These are phyloP conservation scores for Neocrepidodera transversa DNA, from an alignment of 2,888 invertebrate genomes.

Conservation along the genomic window DNA sequence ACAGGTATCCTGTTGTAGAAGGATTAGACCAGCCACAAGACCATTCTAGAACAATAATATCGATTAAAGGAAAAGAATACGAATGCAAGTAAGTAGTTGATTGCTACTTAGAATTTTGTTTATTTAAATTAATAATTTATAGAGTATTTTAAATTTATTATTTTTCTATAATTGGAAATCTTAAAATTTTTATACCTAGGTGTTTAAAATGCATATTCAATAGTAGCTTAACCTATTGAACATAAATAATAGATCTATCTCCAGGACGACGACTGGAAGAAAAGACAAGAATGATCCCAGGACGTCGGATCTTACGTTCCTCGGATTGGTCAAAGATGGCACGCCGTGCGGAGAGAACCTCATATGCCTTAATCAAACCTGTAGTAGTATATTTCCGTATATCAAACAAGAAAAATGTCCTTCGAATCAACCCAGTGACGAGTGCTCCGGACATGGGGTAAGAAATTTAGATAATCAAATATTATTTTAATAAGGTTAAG, in stretches of 20 bases:
- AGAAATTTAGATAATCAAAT: no score
- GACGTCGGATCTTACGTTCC: slow-evolving; percentile 67
- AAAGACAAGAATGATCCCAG: slow-evolving; percentile 61
- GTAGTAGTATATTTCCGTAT: slow-evolving; percentile 84
- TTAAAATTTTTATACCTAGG: not conserved
- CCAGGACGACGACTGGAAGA: slow-evolving; percentile 78
- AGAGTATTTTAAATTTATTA: no score
- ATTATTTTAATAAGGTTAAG: no score
- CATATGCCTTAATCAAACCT: slow-evolving; percentile 94
- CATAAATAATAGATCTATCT: slow-evolving; percentile 45
- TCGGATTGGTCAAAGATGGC: slow-evolving; percentile 91
- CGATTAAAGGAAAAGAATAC: slow-evolving; percentile 86
- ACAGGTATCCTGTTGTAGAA: slow-evolving; percentile 78
- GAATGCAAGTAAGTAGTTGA: slow-evolving; percentile 90
- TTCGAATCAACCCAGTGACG: slow-evolving; percentile 83
- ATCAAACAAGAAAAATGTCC: slow-evolving; percentile 90
- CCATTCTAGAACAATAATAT: slow-evolving; percentile 88
- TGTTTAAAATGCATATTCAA: not conserved
- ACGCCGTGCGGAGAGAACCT: slow-evolving; percentile 92
- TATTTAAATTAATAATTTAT: no score
- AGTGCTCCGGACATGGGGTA: slow-evolving; percentile 96
- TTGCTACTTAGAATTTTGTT: not conserved
- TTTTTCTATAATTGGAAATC: no score
- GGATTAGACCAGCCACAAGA: slow-evolving; percentile 79
- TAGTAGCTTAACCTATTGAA: slow-evolving; percentile 33